These are phyloP conservation scores for Agonopterix subpropinquella DNA, from an alignment of 2,888 invertebrate genomes.

Conservation along the genomic window DNA sequence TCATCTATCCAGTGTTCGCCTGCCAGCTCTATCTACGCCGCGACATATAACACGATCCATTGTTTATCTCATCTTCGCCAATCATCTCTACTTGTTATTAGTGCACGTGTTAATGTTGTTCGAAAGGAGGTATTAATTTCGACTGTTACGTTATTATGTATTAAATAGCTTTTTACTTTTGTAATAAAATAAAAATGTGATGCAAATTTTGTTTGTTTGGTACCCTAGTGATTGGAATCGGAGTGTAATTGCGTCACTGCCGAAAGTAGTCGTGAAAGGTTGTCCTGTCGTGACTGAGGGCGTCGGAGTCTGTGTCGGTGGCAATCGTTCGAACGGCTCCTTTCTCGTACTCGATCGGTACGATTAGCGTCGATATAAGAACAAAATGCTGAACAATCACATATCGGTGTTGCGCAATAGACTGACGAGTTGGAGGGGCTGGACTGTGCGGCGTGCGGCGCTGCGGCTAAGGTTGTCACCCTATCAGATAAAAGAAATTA, in stretches of 20 bases:
- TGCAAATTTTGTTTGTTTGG: constrained; percentile 51
- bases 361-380: constrained; percentile 43
- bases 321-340: constrained; percentile 33
- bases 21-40: constrained; percentile 26
- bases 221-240: constrained; percentile 24
- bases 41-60: constrained; percentile 28
- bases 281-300: constrained; percentile 38
- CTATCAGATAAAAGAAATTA: too few species aligned
- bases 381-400: constrained; percentile 44
- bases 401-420: constrained; percentile 39
- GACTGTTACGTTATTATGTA: constrained; percentile 69
- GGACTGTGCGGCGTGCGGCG: background rate
- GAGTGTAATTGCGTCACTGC: constrained; percentile 41
- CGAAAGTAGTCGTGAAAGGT: constrained; percentile 69
- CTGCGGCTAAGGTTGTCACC: too few species aligned
- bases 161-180: constrained; percentile 67
- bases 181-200: constrained; percentile 63
- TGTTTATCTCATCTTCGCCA: constrained; percentile 32
- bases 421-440: constrained; percentile 15
- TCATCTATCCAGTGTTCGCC: constrained; percentile 44
- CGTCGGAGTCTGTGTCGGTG: constrained; percentile 12
- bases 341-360: constrained; percentile 41
- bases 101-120: constrained; percentile 69
- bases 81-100: constrained; percentile 68
- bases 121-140: constrained; percentile 56